Conservation (phyloP, 2,888 invertebrate species). For the Aporophyla lueneburgensis region DNA sequence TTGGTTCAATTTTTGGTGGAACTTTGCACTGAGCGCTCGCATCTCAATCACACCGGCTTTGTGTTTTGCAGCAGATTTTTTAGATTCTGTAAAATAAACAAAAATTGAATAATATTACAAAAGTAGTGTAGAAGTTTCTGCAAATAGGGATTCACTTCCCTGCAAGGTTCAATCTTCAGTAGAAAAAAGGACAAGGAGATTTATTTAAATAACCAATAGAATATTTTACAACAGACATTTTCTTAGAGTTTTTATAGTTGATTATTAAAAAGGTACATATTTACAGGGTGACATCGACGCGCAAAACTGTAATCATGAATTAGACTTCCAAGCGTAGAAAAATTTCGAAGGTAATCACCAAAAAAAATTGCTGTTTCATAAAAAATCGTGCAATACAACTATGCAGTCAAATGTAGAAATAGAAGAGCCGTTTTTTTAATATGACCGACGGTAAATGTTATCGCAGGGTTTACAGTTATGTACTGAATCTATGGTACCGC, state of each 20-base stretch:
- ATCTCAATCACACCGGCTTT: conserved; percentile 89
- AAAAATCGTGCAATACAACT: too few relatives aligned
- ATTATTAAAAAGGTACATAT: background rate
- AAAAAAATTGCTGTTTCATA: too few relatives aligned
- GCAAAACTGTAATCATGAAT: too few relatives aligned
- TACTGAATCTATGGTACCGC: too few relatives aligned
- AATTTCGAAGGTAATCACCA: too few relatives aligned
- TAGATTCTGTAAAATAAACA: conserved; percentile 77
- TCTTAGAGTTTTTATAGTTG: background rate
- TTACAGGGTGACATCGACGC: background rate
- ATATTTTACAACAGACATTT: background rate
- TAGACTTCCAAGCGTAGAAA: too few relatives aligned
- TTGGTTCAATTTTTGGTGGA: conserved; percentile 81
- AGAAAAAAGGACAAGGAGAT: background rate
- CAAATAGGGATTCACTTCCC: background rate
- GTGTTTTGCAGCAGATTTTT: conserved; percentile 83
- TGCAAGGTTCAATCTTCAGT: background rate
- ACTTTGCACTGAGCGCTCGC: conserved; percentile 87
- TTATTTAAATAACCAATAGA: background rate
- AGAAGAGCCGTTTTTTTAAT: too few relatives aligned
- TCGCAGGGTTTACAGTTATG: too few relatives aligned
- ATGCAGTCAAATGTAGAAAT: too few relatives aligned
- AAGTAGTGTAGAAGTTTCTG: background rate
- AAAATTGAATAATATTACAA: background rate
- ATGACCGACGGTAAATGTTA: too few relatives aligned